phyloP scores from a whole-genome alignment of 2,113 vertebrate genomes.

The Cephalopholis sonnerati region DNA sequence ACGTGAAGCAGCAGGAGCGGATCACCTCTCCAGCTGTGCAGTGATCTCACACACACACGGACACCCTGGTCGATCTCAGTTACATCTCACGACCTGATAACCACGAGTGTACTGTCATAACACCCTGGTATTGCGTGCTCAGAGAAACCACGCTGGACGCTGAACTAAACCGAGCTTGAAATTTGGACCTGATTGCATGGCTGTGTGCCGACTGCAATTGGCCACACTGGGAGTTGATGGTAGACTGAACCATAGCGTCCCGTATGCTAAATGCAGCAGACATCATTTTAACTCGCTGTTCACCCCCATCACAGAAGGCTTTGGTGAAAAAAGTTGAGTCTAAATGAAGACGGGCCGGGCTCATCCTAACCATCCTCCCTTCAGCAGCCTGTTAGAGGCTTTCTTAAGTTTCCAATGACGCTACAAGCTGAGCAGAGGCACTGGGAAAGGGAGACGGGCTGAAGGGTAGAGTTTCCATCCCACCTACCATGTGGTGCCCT shows the following conservation, averaged over 20 bases:
- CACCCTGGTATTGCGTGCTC: conserved; percentile 46
- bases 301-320: background rate
- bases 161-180: conserved; percentile 74
- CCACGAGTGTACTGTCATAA: conserved; percentile 47
- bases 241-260: conserved; percentile 76
- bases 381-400: conserved; percentile 59
- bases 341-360: conserved; percentile 18
- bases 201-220: conserved; percentile 59
- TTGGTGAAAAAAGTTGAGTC: conserved; percentile 22
- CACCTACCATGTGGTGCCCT: conserved; percentile 80
- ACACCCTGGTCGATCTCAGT: conserved; percentile 50
- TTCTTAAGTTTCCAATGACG: conserved; percentile 78
- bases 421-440: conserved; percentile 45
- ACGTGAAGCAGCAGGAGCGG: conserved; percentile 3
- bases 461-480: conserved; percentile 83
- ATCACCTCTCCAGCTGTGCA: conserved; percentile 38
- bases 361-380: conserved; percentile 47
- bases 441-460: conserved; percentile 64
- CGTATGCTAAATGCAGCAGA: conserved; percentile 48
- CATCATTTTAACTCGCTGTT: conserved; percentile 27
- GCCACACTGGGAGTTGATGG: conserved; percentile 80
- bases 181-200: conserved; percentile 77
- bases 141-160: conserved; percentile 44
- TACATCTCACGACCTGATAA: conserved; percentile 50
- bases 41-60: conserved; percentile 39